A percentile compares a stretch with the other conserved stretches of the same genome.
phyloP scores from a whole-genome alignment of 1,140 invertebrate species.

The Ptiloglossa arizonensis region DNA sequence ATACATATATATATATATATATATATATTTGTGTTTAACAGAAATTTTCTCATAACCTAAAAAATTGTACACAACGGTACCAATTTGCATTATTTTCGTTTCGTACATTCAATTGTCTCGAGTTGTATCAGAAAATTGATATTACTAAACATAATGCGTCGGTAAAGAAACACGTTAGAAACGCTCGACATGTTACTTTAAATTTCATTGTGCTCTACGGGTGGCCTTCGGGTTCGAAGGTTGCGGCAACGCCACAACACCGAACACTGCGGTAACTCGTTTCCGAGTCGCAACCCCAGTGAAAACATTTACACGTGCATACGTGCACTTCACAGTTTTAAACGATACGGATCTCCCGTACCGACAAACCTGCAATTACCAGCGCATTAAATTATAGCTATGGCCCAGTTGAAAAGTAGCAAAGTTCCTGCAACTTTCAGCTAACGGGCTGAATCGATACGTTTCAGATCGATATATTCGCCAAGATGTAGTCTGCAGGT shows the following conservation, averaged over 20 bases:
- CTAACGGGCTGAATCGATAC: neutral
- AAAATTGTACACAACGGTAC: no score
- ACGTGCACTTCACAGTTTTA: neutral
- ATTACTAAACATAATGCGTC: neutral
- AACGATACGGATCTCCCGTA: neutral
- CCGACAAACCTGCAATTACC: neutral
- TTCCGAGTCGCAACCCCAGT: neutral
- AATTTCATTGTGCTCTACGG: constrained; percentile 29
- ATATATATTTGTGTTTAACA: no score
- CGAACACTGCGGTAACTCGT: constrained; percentile 25
- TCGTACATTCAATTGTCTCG: neutral
- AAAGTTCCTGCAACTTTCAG: neutral
- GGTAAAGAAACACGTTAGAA: neutral
- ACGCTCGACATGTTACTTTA: neutral
- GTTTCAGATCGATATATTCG: neutral
- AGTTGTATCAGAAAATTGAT: neutral
- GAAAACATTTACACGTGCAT: neutral
- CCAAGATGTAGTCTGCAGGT: neutral
- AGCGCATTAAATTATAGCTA: neutral
- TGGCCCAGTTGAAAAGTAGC: neutral
- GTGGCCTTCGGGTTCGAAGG: constrained; percentile 28
- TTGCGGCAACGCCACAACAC: constrained; percentile 19
- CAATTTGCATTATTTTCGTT: neutral
- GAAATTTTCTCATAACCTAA: no score
- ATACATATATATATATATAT: no score